A percentile compares a stretch with the other conserved stretches of the same genome.
Evolutionary conservation across 2,113 vertebrate genomes (phyloP).

Genomic region (Sula dactylatra): DNA sequence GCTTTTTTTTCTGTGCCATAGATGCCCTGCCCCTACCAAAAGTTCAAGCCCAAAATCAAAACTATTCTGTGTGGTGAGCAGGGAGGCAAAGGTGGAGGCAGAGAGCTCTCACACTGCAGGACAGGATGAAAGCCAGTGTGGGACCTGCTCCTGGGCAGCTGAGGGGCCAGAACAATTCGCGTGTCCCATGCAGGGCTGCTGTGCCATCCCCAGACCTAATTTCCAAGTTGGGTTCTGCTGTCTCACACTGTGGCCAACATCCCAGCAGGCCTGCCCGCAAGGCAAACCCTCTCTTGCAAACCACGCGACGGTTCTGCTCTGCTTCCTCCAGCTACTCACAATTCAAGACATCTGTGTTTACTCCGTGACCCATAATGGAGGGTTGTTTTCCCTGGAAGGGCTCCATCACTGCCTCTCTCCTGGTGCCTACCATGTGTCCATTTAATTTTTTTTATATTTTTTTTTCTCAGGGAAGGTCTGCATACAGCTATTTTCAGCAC

Average conservation of each 20-base stretch:
- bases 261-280: background rate
- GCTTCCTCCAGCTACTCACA: background rate
- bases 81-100: background rate
- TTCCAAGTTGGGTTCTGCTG: background rate
- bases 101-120: background rate
- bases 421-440: slow-evolving; percentile 48
- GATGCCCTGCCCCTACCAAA: background rate
- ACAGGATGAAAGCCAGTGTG: background rate
- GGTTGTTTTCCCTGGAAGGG: slow-evolving; percentile 52
- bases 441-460: background rate
- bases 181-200: background rate
- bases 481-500: slow-evolving; percentile 36
- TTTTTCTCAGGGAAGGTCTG: background rate
- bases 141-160: rapidly evolving
- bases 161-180: background rate
- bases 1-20: background rate
- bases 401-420: slow-evolving; percentile 60
- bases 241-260: background rate
- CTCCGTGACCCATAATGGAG: slow-evolving; percentile 14
- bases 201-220: background rate
- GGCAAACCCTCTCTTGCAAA: background rate
- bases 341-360: slow-evolving; percentile 53
- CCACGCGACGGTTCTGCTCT: background rate
- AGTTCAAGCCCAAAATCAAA: background rate
- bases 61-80: background rate